Base-by-base conservation (phyloP, 2,797 vertebrate genomes). In the Rhynchonycteris naso region DNA sequence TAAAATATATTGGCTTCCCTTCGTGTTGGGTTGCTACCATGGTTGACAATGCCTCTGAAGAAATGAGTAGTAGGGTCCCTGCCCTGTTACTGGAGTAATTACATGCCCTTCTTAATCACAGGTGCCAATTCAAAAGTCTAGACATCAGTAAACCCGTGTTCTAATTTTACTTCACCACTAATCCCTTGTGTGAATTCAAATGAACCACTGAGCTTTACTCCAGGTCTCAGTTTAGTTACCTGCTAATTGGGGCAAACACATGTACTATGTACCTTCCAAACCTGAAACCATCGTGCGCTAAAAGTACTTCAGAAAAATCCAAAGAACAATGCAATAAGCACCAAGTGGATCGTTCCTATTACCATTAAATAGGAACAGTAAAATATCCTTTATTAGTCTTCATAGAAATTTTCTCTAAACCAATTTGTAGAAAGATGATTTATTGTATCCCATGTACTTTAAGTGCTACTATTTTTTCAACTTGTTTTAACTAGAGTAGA, bases 361-460 rank as follows among this genome's bases (percentile, higher is more conserved):
- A 81, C 56, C 58, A 81, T 88, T 56, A 66, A 69, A 61, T 10
- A n/a, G 61, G 30, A 66, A 76, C 11, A 56, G 76, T 68, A 79
- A 94, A 96, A 84, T 69, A 74, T 50, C 50, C 38, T 80, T 90
- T 90, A 38, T 30, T n/a, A 80, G 75, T 30, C 61, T 21, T 76
- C 26, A 38, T 72, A n/a, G 12, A 66, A 19, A 69, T 68, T 88
- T 83, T 76, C 88, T 69, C 52, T 90, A 88, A 93, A 65, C 52
- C 75, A 91, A 81, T 85, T 14, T 92, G 9, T 61, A 97, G 71
- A 91, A 86, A 90, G 91, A 83, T n/a, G n/a, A 91, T 69, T 79
- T 85, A 63, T 47, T 72, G 1, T 21, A 71, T 22, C n/a, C 82
- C 69, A 33, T 22, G 24, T 78, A 79, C 50, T 79, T 93, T 76